Base-by-base conservation (phyloP, 2,797 vertebrate species). In the Poecilia gillii region DNA sequence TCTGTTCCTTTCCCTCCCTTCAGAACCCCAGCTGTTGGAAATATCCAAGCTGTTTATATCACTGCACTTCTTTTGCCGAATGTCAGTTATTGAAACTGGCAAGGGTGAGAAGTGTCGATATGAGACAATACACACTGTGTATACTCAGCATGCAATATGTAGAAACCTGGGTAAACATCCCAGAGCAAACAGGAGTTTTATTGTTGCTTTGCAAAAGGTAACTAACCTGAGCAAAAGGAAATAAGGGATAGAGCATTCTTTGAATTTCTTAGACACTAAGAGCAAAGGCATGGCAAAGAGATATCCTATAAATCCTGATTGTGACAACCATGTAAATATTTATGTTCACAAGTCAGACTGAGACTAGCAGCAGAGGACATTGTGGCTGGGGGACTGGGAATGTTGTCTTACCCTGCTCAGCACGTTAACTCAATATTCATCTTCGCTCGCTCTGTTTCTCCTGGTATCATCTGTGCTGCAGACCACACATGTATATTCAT, bases 401-500 rank as follows among this genome's bases (percentile, higher is more conserved):
- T 81, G 88, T 43, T 87, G 89, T 88, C 81, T 77, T 86, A 78
- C 81, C 77, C 86, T 72, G 81, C 87, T 85, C 89, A 76, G 89
- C 89, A 87, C 85, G 74, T 90, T 93, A 91, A 89, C 92, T 94
- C 92, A 93, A 92, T 93, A 94, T 93, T 91, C 92, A 93, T 93
- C 90, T 84, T 85, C 83, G 81, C 86, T 91, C 70, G 87, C 90
- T 90, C 89, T 81, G 74, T 85, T 93, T 92, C 88, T 89, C 85
- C 84, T 79, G 81, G 88, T 90, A 84, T 91, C 84, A 81, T 87
- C 82, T 78, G 73, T 11, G 81, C 81, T 89, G 84, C 85, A 89
- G 84, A 92, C 88, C 90, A 86, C 89, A 93, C 93, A 94, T 93
- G 93, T 95, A 91, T 94, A 94, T 94, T 95, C 92, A 95, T 94